These are phyloP conservation scores for Leptopilina syphax DNA, from an alignment of 2,888 invertebrate species.

Conservation along the genomic window DNA sequence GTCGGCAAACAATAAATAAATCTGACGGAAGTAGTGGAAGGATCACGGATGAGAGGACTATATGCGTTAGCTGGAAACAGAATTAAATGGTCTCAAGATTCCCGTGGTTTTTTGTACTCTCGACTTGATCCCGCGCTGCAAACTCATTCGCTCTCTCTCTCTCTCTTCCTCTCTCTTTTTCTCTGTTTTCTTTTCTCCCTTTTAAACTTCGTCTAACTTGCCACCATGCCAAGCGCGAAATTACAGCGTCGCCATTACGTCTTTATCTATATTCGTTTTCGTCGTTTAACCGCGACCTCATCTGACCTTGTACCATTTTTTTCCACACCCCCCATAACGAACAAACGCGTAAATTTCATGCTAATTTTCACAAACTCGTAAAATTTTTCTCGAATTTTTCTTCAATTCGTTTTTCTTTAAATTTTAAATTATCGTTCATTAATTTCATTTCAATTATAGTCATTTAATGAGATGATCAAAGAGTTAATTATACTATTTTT, in stretches of 20 bases:
- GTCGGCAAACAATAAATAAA: constrained; percentile 30
- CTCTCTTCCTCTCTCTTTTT: too few relatives aligned
- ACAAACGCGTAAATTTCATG: neutral
- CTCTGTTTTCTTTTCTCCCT: constrained; percentile 7
- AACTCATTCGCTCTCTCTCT: too few relatives aligned
- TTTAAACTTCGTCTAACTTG: constrained; percentile 14
- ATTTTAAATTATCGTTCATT: too few relatives aligned
- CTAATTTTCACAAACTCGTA: too few relatives aligned
- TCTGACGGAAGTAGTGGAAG: constrained; percentile 22
- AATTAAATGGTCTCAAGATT: constrained; percentile 36
- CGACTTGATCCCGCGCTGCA: constrained; percentile 13
- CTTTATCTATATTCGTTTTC: constrained; percentile 14
- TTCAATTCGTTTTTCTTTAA: too few relatives aligned
- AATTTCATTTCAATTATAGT: too few relatives aligned
- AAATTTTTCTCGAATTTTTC: too few relatives aligned
- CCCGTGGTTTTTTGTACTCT: constrained; percentile 22
- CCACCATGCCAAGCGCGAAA: constrained; percentile 22
- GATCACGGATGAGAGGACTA: constrained; percentile 29
- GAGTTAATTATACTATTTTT: too few relatives aligned
- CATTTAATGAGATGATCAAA: too few relatives aligned
- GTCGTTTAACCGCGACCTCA: constrained; percentile 24
- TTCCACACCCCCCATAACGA: neutral
- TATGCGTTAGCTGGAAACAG: constrained; percentile 1
- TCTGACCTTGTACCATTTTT: constrained; percentile 6
- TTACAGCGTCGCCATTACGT: constrained; percentile 14